Conservation (phyloP, 2,113 vertebrate genomes). For the Protobothrops mucrosquamatus region DNA sequence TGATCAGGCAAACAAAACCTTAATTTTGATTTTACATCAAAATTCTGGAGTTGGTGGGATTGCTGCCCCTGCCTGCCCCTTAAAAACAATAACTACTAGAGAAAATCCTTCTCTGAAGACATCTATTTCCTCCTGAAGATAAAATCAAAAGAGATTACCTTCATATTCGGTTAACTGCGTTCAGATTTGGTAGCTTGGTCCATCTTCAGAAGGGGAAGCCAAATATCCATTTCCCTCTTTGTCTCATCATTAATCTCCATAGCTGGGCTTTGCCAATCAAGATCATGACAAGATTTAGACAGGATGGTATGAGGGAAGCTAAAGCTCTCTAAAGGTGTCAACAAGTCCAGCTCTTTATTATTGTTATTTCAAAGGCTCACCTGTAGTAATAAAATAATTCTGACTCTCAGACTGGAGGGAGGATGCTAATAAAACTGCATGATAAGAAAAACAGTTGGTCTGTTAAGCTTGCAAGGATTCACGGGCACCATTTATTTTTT, state of each 20-base stretch:
- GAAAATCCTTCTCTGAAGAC: neutral
- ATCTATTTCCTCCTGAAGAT: neutral
- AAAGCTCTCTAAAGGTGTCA: neutral
- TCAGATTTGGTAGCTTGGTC: neutral
- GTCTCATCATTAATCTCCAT: neutral
- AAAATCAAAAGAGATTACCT: neutral
- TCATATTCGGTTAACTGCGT: neutral
- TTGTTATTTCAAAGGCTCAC: neutral
- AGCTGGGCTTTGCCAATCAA: neutral
- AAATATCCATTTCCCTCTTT: neutral
- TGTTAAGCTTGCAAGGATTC: slow-evolving; percentile 1
- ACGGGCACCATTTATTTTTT: neutral
- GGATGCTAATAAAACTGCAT: slow-evolving; percentile 6
- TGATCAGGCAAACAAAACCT: neutral
- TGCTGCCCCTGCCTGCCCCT: neutral
- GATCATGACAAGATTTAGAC: neutral
- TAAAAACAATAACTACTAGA: neutral
- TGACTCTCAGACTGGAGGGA: neutral
- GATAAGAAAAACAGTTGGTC: neutral
- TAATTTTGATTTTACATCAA: neutral
- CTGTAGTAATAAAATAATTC: neutral
- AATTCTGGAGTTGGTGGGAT: neutral
- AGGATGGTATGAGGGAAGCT: neutral
- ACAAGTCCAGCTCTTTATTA: neutral
- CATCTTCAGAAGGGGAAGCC: neutral